These are phyloP conservation scores for Nyctereutes procyonoides DNA, from an alignment of 2,113 vertebrate species.

Conservation along the genomic window DNA sequence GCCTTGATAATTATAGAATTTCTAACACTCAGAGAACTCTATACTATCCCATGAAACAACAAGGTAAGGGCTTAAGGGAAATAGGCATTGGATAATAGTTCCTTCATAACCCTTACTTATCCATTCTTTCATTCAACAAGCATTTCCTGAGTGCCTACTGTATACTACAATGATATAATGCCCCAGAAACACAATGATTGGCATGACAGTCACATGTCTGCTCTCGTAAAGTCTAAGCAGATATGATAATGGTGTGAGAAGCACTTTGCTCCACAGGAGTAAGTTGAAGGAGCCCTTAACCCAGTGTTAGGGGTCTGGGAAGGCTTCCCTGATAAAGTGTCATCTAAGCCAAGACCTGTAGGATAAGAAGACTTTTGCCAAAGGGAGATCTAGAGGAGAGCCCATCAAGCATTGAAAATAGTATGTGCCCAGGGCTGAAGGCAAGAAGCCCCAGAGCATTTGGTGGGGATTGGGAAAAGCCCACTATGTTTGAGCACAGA, in stretches of 20 bases:
- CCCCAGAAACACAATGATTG: not conserved
- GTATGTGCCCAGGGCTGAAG: rapidly evolving
- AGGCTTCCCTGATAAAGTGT: not conserved
- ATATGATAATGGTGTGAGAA: not conserved
- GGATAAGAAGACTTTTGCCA: not conserved
- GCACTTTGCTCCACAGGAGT: rapidly evolving
- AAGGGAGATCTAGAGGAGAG: not conserved
- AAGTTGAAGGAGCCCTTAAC: not conserved
- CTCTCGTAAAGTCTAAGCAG: not conserved
- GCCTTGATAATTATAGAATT: not conserved
- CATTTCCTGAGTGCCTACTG: not conserved
- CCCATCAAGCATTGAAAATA: rapidly evolving
- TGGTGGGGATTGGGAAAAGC: rapidly evolving
- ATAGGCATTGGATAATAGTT: not conserved
- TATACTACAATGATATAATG: not conserved
- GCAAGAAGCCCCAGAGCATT: not conserved
- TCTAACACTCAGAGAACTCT: not conserved
- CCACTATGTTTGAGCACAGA: not conserved
- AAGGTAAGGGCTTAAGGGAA: not conserved
- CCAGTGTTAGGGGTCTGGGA: not conserved
- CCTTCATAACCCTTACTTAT: not conserved
- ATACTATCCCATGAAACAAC: not conserved
- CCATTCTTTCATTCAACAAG: not conserved
- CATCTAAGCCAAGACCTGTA: not conserved
- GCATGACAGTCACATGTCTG: not conserved